Base-by-base conservation (phyloP, 2,888 invertebrate genomes). In the Bellardia pandia region DNA sequence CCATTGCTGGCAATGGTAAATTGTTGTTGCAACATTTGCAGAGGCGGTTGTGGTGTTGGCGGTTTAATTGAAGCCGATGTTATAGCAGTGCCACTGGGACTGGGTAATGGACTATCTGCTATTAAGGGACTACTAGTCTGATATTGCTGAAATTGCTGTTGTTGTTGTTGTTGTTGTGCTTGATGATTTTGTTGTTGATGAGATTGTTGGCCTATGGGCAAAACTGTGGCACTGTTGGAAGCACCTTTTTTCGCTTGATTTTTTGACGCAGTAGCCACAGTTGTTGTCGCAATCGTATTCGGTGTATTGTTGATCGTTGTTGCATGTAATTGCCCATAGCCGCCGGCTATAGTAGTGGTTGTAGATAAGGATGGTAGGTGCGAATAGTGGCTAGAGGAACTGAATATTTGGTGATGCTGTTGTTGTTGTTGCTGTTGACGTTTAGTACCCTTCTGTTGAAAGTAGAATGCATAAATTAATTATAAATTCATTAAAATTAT, bases 181-280 rank as follows among this genome's bases (percentile, higher is more conserved):
- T 71, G 71, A 1, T 91, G 90, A 75, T 90, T 91, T n/a, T 88
- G 88, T 58, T 89, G 88, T 58, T 91, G 91, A 2, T 86, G 82
- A 11, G 72, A 30, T n/a, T 80, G 89, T 86, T 91, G 87, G 89
- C 86, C 85, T 89, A 82, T 88, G 86, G 90, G 89, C 89, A 90
- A 88, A 86, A 88, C 84, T 75, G 88, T 79, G 68, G 88, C 64
- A 72, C 69, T 64, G 77, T 68, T 79, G 76, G 40, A 37, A 66
- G 62, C 33, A 71, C 56, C 91, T 91, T 93, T 94, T 93, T 94
- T 94, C 93, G 93, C 89, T 94, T 93, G 91, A 92, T 93, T 92
- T 92, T 94, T 94, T 92, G 93, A 91, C 91, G 93, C 92, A 91
- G 92, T 91, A 92, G 93, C 93, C 92, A 93, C 92, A 92, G 92